Evolutionary conservation across 2,113 vertebrate species (phyloP), one percentile per base, ranked within the genome.

Genomic region (Aphyosemion australe): DNA sequence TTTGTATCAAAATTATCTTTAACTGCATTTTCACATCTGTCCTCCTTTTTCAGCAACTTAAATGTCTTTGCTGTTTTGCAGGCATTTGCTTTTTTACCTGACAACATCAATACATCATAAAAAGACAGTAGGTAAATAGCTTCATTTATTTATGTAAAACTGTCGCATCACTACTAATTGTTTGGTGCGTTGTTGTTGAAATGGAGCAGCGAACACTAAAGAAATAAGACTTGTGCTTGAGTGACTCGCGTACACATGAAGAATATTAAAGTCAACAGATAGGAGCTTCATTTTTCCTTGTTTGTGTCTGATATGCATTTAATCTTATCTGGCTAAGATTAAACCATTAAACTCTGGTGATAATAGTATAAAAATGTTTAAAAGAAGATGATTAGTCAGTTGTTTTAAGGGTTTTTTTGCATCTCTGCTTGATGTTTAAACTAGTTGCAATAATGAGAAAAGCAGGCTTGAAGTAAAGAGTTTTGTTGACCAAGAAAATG

Each of bases 221-320:
- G n/a, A n/a, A n/a, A n/a, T n/a, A n/a, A n/a, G n/a, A n/a, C n/a
- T n/a, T 19, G 39, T 53, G 37, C 65, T n/a, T 10, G 39, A 34
- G 21, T 7, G 45, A 6, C n/a, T 47, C 14, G 5, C 53, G 51
- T 16, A 51, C 55, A 42, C 49, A 46, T 63, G 61, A 69, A 55
- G 61, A 76, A 73, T 70, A 56, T 79, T 71, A 62, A 73, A 55
- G 4, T 39, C 49, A 8, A 1, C 2, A 76, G 72, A 81, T 74
- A 79, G 75, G 62, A 69, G 74, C 61, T 46, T 61, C 61, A 61
- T 8, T 37, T 37, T 10, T 37, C 34, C 34, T 8, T 37, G 34
- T 37, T 26, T 26, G 26, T 26, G 26, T 26, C 26, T 26, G 26
- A 26, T n/a, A n/a, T n/a, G n/a, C n/a, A n/a, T n/a, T n/a, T n/a